A percentile compares a stretch with the other conserved stretches of the same genome.
Evolutionary conservation across 2,113 vertebrate species (phyloP).

Genomic region (Xenotilapia flavipinnis): DNA sequence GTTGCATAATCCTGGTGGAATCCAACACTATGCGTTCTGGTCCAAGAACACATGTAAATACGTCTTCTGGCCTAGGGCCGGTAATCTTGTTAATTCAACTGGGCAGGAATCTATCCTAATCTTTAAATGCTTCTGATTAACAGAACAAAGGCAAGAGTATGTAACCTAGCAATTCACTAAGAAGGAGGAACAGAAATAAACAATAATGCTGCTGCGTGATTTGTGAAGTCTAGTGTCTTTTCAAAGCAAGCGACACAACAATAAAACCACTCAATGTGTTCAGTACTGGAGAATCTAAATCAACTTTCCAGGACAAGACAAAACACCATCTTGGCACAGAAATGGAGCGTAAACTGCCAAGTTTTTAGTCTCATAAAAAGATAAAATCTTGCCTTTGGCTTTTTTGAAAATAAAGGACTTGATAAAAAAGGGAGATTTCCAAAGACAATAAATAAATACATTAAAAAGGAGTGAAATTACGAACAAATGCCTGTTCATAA

Average conservation of each 20-base stretch:
- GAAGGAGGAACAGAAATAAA: not conserved
- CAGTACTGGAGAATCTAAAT: not conserved
- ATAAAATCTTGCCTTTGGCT: not conserved
- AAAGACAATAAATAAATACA: not conserved
- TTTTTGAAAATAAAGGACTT: not conserved
- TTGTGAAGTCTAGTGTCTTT: not conserved
- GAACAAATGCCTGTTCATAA: not conserved
- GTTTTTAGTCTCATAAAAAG: not conserved
- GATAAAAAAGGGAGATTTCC: not conserved
- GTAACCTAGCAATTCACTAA: not conserved
- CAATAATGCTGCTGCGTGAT: not conserved
- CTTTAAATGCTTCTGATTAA: constrained; percentile 12
- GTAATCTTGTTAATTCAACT: constrained; percentile 40
- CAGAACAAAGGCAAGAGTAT: not conserved
- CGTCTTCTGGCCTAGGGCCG: not conserved
- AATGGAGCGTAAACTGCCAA: not conserved
- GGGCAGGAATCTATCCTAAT: constrained; percentile 5
- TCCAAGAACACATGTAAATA: constrained; percentile 24
- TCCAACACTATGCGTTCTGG: not conserved
- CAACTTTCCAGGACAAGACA: not conserved
- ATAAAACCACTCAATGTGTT: not conserved
- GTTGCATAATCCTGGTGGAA: constrained; percentile 40
- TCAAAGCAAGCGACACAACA: not conserved
- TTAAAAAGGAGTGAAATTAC: not conserved
- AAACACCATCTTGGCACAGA: not conserved